These are phyloP conservation scores for Vulpes ferrilata DNA, from an alignment of 2,113 vertebrate species.

Conservation along the genomic window DNA sequence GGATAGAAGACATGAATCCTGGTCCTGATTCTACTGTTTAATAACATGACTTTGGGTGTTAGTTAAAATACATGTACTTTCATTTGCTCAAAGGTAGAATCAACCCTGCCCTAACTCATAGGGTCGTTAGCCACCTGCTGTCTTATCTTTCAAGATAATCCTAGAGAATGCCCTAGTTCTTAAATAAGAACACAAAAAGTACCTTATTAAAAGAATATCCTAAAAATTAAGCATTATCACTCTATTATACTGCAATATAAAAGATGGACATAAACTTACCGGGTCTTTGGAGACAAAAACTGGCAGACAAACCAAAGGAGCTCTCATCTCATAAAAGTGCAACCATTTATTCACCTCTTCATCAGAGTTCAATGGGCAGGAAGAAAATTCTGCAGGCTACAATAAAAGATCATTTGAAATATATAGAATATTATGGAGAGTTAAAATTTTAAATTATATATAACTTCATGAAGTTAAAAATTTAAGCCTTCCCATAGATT, in stretches of 20 bases:
- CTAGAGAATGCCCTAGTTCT: not conserved
- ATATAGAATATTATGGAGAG: not conserved
- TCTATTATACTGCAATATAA: not conserved
- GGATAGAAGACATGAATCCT: not conserved
- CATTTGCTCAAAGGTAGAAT: constrained; percentile 45
- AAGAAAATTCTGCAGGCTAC: constrained; percentile 95
- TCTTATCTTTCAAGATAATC: not conserved
- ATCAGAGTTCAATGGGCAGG: constrained; percentile 92
- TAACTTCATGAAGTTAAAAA: constrained; percentile 38
- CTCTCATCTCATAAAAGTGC: constrained; percentile 94
- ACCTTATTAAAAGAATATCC: not conserved
- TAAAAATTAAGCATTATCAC: constrained; percentile 13
- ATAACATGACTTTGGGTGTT: not conserved
- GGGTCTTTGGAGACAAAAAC: constrained; percentile 97
- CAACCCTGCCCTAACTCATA: not conserved
- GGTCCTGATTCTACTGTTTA: constrained; percentile 32
- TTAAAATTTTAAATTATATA: constrained; percentile 3
- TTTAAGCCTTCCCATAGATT: not conserved
- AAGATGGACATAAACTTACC: constrained; percentile 87
- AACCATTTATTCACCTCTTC: constrained; percentile 96
- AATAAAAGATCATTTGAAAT: constrained; percentile 66
- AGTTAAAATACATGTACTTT: constrained; percentile 35
- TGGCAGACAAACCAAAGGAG: constrained; percentile 96
- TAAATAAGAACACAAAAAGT: constrained; percentile 39
- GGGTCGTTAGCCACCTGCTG: not conserved